Evolutionary conservation across 2,113 vertebrate species (phyloP), one percentile per base, ranked within the genome.

Genomic region (Tautogolabrus adspersus): DNA sequence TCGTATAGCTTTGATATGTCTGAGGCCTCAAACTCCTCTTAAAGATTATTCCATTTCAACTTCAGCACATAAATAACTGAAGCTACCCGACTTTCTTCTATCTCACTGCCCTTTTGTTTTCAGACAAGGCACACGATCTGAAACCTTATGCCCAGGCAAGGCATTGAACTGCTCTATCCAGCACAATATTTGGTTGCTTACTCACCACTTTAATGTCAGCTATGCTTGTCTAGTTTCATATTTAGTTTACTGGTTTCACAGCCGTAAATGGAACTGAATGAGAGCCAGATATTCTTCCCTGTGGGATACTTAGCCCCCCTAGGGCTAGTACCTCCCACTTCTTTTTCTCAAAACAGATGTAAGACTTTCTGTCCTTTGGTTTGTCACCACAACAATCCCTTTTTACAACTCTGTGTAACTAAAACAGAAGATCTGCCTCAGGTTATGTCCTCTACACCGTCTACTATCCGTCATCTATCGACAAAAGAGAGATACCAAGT

Each of bases 351-450:
- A 44, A 44, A 79, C 37, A 66, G 40, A 21, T 54, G 30, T 54
- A 59, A 60, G 22, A 63, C 55, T 47, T 71, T 34, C n/a, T 68
- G 49, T 64, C 44, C 46, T 62, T 56, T 54, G 46, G 38, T 49
- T 47, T 73, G 66, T 83, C 56, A 74, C 70, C 40, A 68, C 9
- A 70, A 51, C 57, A 58, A 56, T 46, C 26, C 18, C 30, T 64
- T 15, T 26, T 42, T 79, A 40, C 26, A n/a, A 67, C 52, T 61
- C 71, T 63, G 13, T 66, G 52, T 65, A 69, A 89, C 52, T 38
- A 67, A 72, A 83, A 40, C 21, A 66, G 44, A 57, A 46, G 3
- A 6, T 34, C 15, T 52, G 60, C 30, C 51, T 23, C 23, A 40
- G 38, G 22, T 30, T 63, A 57, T 46, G 52, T 37, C 12, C 44